Base-by-base conservation (phyloP, 2,113 vertebrate species). In the Rhea pennata region DNA sequence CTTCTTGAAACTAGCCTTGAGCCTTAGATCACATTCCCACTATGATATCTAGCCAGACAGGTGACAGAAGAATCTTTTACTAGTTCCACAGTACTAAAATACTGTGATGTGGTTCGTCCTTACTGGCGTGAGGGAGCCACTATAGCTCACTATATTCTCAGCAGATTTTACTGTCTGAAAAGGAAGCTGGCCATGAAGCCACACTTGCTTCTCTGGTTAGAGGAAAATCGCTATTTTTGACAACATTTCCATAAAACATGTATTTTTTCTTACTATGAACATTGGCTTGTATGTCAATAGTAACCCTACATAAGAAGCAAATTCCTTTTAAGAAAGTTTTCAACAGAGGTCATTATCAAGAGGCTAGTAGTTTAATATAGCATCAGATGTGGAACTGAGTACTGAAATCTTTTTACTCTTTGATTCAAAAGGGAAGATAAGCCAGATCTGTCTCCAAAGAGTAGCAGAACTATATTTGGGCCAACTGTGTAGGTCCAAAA, bases 281-380 rank as follows among this genome's bases (percentile, higher is more conserved):
- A 42, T 70, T 73, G 39, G 23, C 12, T 17, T 10, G 5, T 51
- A 6, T 54, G 26, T 23, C 42, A 54, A 33, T 44, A 72, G 48
- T 39, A 85, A 62, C 8, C 15, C n/a, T 33, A 48, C 16, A 29
- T 0, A 66, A 17, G n/a, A n/a, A 19, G 24, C 21, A 53, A 0
- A 0, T 39, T 40, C 24, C 21, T 91, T 62, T 70, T 27, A 70
- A 39, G 17, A 56, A 39, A 66, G 2, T 39, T 44, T 77, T 70
- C 33, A 39, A 1, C 2, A 13, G 29, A 74, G 74, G 24, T 61
- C 17, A 16, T 33, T 26, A 24, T 51, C 84, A 84, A 51, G 4
- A 15, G 33, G 9, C n/a, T 84, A 26, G 56, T 19, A 56, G 12
- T 24, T 16, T 62, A 40, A n/a, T 79, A 15, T 39, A 21, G 20